Evolutionary conservation across 2,888 invertebrate species (phyloP).

Genomic region (Nomada hirtipes): DNA sequence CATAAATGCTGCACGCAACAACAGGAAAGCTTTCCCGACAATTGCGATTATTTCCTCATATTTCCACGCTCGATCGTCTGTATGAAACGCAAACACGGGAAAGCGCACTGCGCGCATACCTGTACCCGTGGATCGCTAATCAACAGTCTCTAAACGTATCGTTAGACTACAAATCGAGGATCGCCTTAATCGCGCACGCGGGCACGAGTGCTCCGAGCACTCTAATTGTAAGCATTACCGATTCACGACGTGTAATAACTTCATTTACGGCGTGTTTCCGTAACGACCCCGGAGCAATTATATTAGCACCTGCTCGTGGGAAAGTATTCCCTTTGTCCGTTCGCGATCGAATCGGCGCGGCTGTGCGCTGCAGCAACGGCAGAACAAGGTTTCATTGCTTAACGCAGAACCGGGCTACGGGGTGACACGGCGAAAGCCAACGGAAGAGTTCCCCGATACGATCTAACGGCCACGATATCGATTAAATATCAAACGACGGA

Average conservation of each 20-base stretch:
- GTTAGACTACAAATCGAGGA: neutral
- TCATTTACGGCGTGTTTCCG: slow-evolving; percentile 44
- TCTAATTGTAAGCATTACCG: slow-evolving; percentile 3
- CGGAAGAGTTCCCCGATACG: slow-evolving; percentile 38
- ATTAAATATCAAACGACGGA: slow-evolving; percentile 52
- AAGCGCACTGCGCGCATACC: neutral
- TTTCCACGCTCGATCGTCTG: too few relatives aligned
- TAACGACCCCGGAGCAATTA: slow-evolving; percentile 6
- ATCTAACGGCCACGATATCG: slow-evolving; percentile 47
- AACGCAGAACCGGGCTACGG: neutral
- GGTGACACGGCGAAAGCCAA: slow-evolving; percentile 44
- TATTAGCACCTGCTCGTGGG: slow-evolving; percentile 59
- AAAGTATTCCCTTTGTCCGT: slow-evolving; percentile 69
- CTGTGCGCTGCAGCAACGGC: slow-evolving; percentile 1
- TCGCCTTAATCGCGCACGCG: neutral
- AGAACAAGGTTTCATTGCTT: slow-evolving; percentile 10
- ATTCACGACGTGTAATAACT: slow-evolving; percentile 30
- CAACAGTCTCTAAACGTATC: too few relatives aligned
- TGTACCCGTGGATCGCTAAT: neutral
- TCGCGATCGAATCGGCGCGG: slow-evolving; percentile 37
- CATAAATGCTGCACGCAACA: neutral
- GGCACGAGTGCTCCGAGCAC: neutral
- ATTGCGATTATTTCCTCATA: too few relatives aligned
- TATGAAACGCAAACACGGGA: too few relatives aligned
- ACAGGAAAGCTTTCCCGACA: neutral